Evolutionary conservation across 2,113 vertebrate genomes (phyloP).

Genomic region (Ictidomys tridecemlineatus): DNA sequence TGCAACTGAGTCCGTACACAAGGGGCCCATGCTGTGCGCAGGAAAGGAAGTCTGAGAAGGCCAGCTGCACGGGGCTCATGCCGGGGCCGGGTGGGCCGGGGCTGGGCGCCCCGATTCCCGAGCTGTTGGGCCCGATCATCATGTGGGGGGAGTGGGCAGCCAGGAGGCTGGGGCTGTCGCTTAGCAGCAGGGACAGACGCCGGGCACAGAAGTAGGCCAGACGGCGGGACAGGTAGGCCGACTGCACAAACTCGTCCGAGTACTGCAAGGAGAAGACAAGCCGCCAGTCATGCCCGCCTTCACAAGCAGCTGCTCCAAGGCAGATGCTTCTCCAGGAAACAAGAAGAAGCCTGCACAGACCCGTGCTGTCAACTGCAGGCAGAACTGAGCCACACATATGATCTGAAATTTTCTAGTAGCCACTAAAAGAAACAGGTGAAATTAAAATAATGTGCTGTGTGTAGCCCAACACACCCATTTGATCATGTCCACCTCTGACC

Average conservation of each 20-base stretch:
- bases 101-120: constrained; percentile 83
- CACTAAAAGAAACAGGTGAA: not conserved
- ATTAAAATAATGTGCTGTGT: not conserved
- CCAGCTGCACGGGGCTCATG: constrained; percentile 83
- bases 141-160: constrained; percentile 85
- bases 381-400: fast-evolving
- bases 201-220: constrained; percentile 90
- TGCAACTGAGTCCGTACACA: constrained; percentile 89
- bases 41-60: constrained; percentile 86
- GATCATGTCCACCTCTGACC: not conserved
- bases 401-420: not conserved
- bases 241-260: constrained; percentile 90
- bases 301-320: not conserved
- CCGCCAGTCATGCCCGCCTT: not conserved
- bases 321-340: not conserved
- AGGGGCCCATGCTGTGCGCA: constrained; percentile 89
- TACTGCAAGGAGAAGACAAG: constrained; percentile 80
- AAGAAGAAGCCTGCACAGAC: fast-evolving
- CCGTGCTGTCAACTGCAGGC: not conserved
- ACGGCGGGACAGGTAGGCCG: constrained; percentile 89
- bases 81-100: constrained; percentile 73
- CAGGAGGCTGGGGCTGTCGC: constrained; percentile 83
- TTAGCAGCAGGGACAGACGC: constrained; percentile 86
- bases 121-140: constrained; percentile 83
- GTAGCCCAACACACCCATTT: not conserved